Conservation (phyloP, 2,113 vertebrate species). For the Halcyon senegalensis region DNA sequence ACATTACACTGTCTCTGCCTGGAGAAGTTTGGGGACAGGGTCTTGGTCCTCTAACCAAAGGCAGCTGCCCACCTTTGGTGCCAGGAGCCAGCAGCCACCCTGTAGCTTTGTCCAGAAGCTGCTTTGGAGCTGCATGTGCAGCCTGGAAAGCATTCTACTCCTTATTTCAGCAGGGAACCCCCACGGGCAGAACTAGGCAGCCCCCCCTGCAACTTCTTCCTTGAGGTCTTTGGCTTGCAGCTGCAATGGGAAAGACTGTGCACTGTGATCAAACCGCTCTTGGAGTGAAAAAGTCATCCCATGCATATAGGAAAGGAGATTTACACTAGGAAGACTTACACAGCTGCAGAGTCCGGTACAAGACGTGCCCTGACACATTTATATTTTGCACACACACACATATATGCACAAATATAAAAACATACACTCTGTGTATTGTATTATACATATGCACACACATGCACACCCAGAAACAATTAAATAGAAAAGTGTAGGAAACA, state of each 20-base stretch:
- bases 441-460: not conserved
- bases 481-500: not conserved
- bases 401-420: not conserved
- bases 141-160: not conserved
- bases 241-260: accelerated
- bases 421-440: not conserved
- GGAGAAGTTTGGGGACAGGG: not conserved
- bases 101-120: not conserved
- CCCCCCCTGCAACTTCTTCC: not conserved
- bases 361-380: accelerated
- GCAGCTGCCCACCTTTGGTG: not conserved
- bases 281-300: not conserved
- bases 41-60: not conserved
- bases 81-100: not conserved
- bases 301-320: accelerated
- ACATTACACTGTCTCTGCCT: not conserved
- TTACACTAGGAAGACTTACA: not conserved
- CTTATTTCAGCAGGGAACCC: not conserved
- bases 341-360: not conserved
- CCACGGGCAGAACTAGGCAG: not conserved
- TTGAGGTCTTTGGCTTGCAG: not conserved
- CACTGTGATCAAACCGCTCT: not conserved
- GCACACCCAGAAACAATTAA: not conserved
- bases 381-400: not conserved
- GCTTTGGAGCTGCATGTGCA: not conserved